These are phyloP conservation scores for Triplophysa bombifrons DNA, from an alignment of 2,797 vertebrate genomes.

Conservation along the genomic window DNA sequence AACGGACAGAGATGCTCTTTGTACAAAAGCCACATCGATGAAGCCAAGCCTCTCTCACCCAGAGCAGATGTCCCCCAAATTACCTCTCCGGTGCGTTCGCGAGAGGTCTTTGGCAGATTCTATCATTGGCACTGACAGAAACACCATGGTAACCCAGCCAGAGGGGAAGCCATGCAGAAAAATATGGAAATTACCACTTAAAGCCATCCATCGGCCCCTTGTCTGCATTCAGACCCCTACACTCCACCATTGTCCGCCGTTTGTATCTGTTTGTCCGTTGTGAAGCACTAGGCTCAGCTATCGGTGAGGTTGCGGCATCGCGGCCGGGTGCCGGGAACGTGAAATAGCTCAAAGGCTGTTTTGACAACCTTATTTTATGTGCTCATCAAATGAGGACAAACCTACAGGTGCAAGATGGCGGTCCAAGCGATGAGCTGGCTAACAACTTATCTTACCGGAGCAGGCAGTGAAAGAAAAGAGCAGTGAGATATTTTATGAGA, in stretches of 20 bases:
- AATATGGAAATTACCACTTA: slow-evolving; percentile 72
- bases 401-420: not conserved
- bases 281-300: slow-evolving; percentile 16
- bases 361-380: slow-evolving; percentile 35
- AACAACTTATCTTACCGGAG: slow-evolving; percentile 23
- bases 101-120: slow-evolving; percentile 64
- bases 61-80: slow-evolving; percentile 58
- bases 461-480: not conserved
- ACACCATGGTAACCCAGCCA: slow-evolving; percentile 60
- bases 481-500: slow-evolving; percentile 16
- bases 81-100: slow-evolving; percentile 61
- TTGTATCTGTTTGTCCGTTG: slow-evolving; percentile 35
- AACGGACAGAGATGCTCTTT: slow-evolving; percentile 53
- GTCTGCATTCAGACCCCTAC: slow-evolving; percentile 52
- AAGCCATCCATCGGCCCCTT: slow-evolving; percentile 58
- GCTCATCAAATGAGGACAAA: slow-evolving; percentile 25
- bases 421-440: slow-evolving; percentile 3
- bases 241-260: slow-evolving; percentile 45
- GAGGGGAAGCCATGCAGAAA: slow-evolving; percentile 65
- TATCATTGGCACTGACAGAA: slow-evolving; percentile 64
- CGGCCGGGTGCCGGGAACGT: slow-evolving; percentile 7
- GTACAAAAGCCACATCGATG: slow-evolving; percentile 35
- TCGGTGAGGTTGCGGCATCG: slow-evolving; percentile 2
- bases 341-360: slow-evolving; percentile 26
- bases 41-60: slow-evolving; percentile 41